phyloP scores from a whole-genome alignment of 2,888 invertebrate genomes.

The Tromatobia lineatoria region DNA sequence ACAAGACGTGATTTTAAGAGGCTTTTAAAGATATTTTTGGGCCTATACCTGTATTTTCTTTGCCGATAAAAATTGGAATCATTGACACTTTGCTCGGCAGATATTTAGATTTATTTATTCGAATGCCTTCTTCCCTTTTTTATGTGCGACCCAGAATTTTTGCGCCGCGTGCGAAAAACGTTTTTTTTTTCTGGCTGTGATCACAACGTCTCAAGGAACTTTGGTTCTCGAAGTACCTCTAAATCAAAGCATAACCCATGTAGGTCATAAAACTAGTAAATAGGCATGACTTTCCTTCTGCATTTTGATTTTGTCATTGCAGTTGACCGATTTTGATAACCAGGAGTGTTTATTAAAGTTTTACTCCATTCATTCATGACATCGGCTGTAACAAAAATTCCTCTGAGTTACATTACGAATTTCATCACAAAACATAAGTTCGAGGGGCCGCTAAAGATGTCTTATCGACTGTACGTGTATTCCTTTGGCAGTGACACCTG shows the following conservation, averaged over 20 bases:
- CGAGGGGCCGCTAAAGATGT: conserved; percentile 21
- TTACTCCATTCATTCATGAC: not conserved
- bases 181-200: no score
- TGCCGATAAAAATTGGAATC: conserved; percentile 29
- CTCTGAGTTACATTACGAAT: not conserved
- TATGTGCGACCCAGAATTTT: conserved; percentile 38
- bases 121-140: conserved; percentile 24
- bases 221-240: no score
- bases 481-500: conserved; percentile 13
- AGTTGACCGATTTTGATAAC: not conserved
- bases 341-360: not conserved
- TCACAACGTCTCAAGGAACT: no score
- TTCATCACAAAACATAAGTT: not conserved
- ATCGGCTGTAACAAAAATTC: not conserved
- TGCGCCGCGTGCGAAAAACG: no score
- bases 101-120: conserved; percentile 46
- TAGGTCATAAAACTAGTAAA: no score
- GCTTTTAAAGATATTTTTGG: conserved; percentile 46
- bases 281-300: not conserved
- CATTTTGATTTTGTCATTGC: not conserved
- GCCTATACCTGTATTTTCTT: conserved; percentile 44
- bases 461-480: conserved; percentile 57
- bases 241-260: no score
- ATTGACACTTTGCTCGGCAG: conserved; percentile 33
- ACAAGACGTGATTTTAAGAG: not conserved